Base-by-base conservation (phyloP, 2,888 invertebrate species). In the Cheilosia vernalis region DNA sequence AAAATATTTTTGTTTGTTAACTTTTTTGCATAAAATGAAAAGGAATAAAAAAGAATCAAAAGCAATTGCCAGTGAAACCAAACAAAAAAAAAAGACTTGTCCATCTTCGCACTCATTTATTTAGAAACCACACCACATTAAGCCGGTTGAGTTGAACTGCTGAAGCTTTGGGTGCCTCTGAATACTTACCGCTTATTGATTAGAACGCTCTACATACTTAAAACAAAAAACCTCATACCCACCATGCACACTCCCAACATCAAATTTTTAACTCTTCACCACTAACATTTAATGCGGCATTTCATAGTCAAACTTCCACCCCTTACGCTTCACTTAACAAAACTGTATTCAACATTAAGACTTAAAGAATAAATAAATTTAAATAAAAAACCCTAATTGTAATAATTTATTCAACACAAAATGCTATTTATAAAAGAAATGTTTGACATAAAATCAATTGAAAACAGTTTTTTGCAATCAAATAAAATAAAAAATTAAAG, bases 381-480 rank as follows among this genome's bases (percentile, higher is more conserved):
- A 55, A 67, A 76, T 56, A 67, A 64, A 24, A 24, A 47, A 49
- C 69, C 33, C 66, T 78, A 83, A 72, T 72, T 79, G 51, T 83
- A 83, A 79, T 83, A 83, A 83, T 79, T 83, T 80, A 87, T 81
- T 84, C 47, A 74, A 70, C 63, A 60, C 53, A 69, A 69, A 69
- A 19, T 49, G 37, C 17, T 69, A 56, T 53, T 49, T 49, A 70
- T 51, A 70, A 33, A 77, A 66, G n/a, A 49, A 56, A 58, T 19
- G 66, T 40, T 51, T 40, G 27, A 27, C 30, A 44, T 21, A 58
- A 44, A 42, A 42, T 60, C 10, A 10, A 10, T 33, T 21, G 21
- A 78, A 73, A 61, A 76, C 74, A 76, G 61, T 67, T 67, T 76
- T 67, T 70, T 67, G 40, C 10, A 53, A 76, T 24, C 17, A 74